Percentiles rank a stretch among this genome's conserved stretches.
phyloP scores from a whole-genome alignment of 2,797 vertebrate genomes.

The Centropyge bicolor region DNA sequence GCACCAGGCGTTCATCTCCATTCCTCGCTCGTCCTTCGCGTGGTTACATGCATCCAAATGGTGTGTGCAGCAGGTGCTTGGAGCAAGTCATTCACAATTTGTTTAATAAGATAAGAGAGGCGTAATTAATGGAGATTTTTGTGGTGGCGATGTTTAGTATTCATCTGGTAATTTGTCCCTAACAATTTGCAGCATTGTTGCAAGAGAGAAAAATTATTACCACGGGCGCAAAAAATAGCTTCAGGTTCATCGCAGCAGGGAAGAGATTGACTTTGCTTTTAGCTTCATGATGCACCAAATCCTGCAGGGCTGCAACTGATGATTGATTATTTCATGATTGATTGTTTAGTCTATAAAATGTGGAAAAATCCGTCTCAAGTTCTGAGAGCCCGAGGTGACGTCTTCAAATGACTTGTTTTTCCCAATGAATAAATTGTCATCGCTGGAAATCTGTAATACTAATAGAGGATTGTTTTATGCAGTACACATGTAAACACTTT shows the following conservation, averaged over 20 bases:
- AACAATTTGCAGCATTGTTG: slow-evolving; percentile 1
- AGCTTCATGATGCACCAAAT: background rate
- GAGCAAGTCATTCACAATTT: slow-evolving; percentile 6
- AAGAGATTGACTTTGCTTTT: background rate
- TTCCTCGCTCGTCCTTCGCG: background rate
- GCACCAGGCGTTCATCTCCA: background rate
- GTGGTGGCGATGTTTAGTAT: background rate
- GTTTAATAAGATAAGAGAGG: background rate
- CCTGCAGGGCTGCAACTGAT: background rate
- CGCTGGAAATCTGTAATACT: background rate
- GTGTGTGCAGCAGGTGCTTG: background rate
- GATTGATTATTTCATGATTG: slow-evolving; percentile 25
- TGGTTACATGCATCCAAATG: background rate
- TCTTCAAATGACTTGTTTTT: slow-evolving; percentile 24
- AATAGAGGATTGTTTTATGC: background rate
- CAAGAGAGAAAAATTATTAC: background rate
- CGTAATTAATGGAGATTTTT: slow-evolving; percentile 1
- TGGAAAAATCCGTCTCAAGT: slow-evolving; percentile 23
- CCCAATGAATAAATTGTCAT: background rate
- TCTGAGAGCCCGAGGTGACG: background rate
- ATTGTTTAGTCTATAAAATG: slow-evolving; percentile 22
- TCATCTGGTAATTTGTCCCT: background rate
- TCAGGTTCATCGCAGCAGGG: background rate
- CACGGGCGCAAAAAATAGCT: background rate
- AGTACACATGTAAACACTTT: slow-evolving; percentile 4